A percentile compares a stretch with the other conserved stretches of the same genome.
phyloP scores from a whole-genome alignment of 1,140 invertebrate species.

The Agrypnia vestita region DNA sequence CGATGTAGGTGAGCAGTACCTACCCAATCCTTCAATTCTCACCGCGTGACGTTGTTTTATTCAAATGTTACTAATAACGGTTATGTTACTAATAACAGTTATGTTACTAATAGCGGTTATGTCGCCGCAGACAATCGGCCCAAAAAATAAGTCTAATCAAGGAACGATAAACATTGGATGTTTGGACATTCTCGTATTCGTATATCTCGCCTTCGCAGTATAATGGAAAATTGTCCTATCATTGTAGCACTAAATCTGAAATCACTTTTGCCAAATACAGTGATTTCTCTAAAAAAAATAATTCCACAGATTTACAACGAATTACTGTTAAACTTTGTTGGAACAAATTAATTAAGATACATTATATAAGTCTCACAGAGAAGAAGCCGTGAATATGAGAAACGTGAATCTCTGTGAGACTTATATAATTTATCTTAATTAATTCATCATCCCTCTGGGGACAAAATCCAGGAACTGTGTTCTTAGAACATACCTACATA shows the following conservation, averaged over 20 bases:
- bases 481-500: too few species aligned
- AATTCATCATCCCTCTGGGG: too few species aligned
- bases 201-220: slow-evolving; percentile 19
- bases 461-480: too few species aligned
- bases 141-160: slow-evolving; percentile 43
- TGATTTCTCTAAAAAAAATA: slow-evolving; percentile 32
- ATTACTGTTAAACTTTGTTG: not conserved
- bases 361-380: too few species aligned
- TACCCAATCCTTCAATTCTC: slow-evolving; percentile 46
- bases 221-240: slow-evolving; percentile 30
- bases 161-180: slow-evolving; percentile 35
- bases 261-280: slow-evolving; percentile 45
- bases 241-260: slow-evolving; percentile 39
- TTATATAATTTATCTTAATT: too few species aligned
- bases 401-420: too few species aligned
- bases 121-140: slow-evolving; percentile 40
- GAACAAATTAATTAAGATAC: too few species aligned
- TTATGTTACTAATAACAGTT: slow-evolving; percentile 45
- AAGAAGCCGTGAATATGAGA: too few species aligned
- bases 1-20: slow-evolving; percentile 9
- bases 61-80: slow-evolving; percentile 43
- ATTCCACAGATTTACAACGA: slow-evolving; percentile 19
- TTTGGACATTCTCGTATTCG: slow-evolving; percentile 48
- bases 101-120: slow-evolving; percentile 43
- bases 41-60: slow-evolving; percentile 25